Percentiles rank a stretch among this genome's conserved stretches.
These are phyloP conservation scores for Pammene fasciana DNA, from an alignment of 2,888 invertebrate genomes.

Conservation along the genomic window DNA sequence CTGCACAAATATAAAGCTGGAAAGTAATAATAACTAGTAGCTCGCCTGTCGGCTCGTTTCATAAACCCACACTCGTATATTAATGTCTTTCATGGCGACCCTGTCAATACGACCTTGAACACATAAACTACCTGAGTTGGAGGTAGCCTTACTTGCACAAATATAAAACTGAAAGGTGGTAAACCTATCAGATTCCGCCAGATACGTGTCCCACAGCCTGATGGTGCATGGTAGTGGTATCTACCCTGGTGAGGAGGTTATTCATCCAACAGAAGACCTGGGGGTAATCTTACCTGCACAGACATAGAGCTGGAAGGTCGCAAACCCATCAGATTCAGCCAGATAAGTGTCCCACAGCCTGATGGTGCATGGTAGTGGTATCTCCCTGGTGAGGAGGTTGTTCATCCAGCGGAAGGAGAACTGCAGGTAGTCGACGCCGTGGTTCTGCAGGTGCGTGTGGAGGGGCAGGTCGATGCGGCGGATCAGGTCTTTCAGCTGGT, in stretches of 20 bases:
- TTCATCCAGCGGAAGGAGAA: slow-evolving; percentile 99
- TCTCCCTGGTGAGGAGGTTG: slow-evolving; percentile 97
- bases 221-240: slow-evolving; percentile 98
- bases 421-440: slow-evolving; percentile 98
- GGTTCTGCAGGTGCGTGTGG: slow-evolving; percentile 95
- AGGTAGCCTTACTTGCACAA: slow-evolving; percentile 83
- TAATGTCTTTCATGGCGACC: too few relatives aligned
- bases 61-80: too few relatives aligned
- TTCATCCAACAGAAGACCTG: slow-evolving; percentile 99
- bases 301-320: slow-evolving; percentile 98
- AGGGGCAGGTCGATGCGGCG: slow-evolving; percentile 96
- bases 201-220: slow-evolving; percentile 99
- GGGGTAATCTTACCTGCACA: slow-evolving; percentile 84
- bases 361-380: slow-evolving; percentile 98
- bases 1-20: too few relatives aligned
- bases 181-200: slow-evolving; percentile 97
- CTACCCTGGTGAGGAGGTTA: slow-evolving; percentile 98
- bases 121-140: too few relatives aligned
- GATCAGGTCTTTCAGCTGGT: slow-evolving; percentile 97
- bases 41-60: too few relatives aligned
- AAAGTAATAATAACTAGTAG: too few relatives aligned
- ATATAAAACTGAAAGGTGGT: slow-evolving; percentile 99
- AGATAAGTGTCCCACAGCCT: slow-evolving; percentile 99
- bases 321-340: slow-evolving; percentile 97
- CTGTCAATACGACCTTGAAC: too few relatives aligned